These are phyloP conservation scores for Neoascia interrupta DNA, from an alignment of 2,888 invertebrate species.

Conservation along the genomic window DNA sequence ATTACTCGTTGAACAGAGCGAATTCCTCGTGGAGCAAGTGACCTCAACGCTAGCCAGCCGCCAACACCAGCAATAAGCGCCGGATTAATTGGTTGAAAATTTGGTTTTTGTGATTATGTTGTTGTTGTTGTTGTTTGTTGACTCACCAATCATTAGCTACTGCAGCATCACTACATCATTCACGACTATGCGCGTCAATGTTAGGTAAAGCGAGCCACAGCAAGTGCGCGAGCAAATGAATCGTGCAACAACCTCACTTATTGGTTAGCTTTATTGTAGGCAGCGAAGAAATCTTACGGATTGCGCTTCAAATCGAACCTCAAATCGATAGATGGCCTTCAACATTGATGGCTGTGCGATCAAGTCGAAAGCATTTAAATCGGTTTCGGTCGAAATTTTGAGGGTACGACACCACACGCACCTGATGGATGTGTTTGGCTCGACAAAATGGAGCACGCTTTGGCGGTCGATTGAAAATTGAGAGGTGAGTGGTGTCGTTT, in stretches of 20 bases:
- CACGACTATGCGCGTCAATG: background rate
- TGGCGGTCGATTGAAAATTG: conserved; percentile 35
- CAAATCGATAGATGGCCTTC: conserved; percentile 47
- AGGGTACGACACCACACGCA: no score
- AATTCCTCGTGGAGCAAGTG: no score
- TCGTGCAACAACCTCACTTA: conserved; percentile 57
- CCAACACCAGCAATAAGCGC: conserved; percentile 1
- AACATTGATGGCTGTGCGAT: conserved; percentile 25
- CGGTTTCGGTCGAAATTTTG: conserved; percentile 5
- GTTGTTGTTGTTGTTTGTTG: conserved; percentile 10
- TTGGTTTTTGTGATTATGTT: conserved; percentile 1
- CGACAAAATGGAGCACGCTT: conserved; percentile 28
- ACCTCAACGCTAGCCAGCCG: no score
- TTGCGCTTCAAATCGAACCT: no score
- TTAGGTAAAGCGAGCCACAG: conserved; percentile 19
- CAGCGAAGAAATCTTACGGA: conserved; percentile 45
- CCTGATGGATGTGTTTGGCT: conserved; percentile 10
- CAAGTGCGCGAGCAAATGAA: conserved; percentile 50
- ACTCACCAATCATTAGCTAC: conserved; percentile 21
- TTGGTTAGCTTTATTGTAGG: conserved; percentile 35
- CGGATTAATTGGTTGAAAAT: conserved; percentile 18
- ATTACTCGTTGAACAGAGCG: no score
- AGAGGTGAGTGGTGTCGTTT: conserved; percentile 34
- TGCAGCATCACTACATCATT: conserved; percentile 24
- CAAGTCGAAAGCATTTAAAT: conserved; percentile 31